Evolutionary conservation across 2,888 invertebrate species (phyloP).

Genomic region (Tenodera sinensis): DNA sequence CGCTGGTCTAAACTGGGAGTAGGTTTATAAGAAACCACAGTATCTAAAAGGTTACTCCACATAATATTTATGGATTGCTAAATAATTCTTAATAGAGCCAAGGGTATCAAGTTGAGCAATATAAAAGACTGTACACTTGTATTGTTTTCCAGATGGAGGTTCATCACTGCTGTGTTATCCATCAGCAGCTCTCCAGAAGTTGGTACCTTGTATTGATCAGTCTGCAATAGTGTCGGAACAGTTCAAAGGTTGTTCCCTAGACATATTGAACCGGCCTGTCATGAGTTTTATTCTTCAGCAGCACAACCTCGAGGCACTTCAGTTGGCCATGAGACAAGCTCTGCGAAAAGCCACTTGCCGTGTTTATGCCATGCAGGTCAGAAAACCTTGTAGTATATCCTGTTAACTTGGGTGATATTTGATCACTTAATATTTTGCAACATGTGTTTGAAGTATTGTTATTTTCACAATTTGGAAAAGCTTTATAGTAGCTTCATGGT

Average conservation of each 20-base stretch:
- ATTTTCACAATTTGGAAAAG: no score
- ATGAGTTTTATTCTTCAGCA: conserved; percentile 82
- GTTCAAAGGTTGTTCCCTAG: conserved; percentile 48
- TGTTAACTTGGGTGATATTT: no score
- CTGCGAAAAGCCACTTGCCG: conserved; percentile 59
- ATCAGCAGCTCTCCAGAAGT: conserved; percentile 77
- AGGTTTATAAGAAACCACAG: no score
- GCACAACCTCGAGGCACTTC: conserved; percentile 78
- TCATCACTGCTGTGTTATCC: conserved; percentile 84
- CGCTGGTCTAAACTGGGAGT: no score
- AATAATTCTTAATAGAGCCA: not conserved
- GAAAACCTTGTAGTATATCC: not conserved
- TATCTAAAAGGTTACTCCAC: no score
- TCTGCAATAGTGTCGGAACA: conserved; percentile 48
- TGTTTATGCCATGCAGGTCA: conserved; percentile 82
- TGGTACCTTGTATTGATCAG: conserved; percentile 64
- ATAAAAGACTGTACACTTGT: not conserved
- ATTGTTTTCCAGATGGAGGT: conserved; percentile 57
- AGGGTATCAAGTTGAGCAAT: conserved; percentile 11
- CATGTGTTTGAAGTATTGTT: no score
- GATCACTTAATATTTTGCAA: no score
- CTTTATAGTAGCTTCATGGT: no score
- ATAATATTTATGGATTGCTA: no score
- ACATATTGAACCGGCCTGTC: conserved; percentile 74
- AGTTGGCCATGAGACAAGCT: conserved; percentile 84